Evolutionary conservation across 2,113 vertebrate genomes (phyloP), one percentile per base, ranked within the genome.

Genomic region (Pelobates fuscus): DNA sequence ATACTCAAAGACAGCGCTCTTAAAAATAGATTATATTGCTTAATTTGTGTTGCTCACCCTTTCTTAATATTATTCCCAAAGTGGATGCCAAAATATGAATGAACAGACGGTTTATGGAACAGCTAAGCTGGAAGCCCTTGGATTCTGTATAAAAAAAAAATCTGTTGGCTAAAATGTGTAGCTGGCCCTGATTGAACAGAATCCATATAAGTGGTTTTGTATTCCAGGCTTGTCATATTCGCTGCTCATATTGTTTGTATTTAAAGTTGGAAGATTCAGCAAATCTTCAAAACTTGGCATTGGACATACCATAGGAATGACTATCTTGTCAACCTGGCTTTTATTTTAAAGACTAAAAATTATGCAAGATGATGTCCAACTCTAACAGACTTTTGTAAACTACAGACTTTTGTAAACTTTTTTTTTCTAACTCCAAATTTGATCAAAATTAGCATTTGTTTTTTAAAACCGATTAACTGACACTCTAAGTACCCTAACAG

Each of bases 111-210:
- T 43, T 25, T 63, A 58, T 62, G 21, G 17, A 66, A 21, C 29
- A 55, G 20, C 26, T 54, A 61, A 66, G 15, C 29, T 58, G 12
- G 58, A 46, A 24, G 37, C 64, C 49, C 54, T 46, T 76, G 54
- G 55, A 67, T 76, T 76, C 32, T 30, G 72, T 74, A 67, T n/a
- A n/a, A n/a, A n/a, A n/a, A n/a, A n/a, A 65, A 15, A 49, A 67
- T 26, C 17, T 10, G 37, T 17, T 75, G 71, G 71, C 24, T 67
- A 2, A 27, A 75, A 57, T 25, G 10, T 20, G 25, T 23, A 15
- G 7, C 6, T 59, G 63, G 54, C 64, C 18, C 24, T 46, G 32
- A 59, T 32, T 59, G 32, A 59, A 41, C 2, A 41, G 27, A 8
- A 67, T n/a, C 46, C n/a, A 67, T 32, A 24, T 32, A 67, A 27